A percentile compares a stretch with the other conserved stretches of the same genome.
These are phyloP conservation scores for Agapostemon virescens DNA, from an alignment of 2,888 invertebrate genomes.

Conservation along the genomic window DNA sequence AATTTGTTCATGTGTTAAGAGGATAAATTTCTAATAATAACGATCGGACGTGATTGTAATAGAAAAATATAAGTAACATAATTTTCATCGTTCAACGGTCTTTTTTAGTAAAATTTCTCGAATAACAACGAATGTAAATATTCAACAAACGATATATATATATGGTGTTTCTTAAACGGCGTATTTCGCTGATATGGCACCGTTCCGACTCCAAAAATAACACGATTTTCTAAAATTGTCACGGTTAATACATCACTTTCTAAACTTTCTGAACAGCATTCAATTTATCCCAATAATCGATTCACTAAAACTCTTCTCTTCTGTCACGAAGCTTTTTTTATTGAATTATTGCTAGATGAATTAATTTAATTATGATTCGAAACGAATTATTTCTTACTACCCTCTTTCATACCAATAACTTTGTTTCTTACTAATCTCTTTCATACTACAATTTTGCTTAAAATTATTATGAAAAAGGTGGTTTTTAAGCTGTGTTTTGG, in stretches of 20 bases:
- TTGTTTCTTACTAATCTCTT: neutral
- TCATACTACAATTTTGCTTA: neutral
- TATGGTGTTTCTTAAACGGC: constrained; percentile 36
- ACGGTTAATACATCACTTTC: constrained; percentile 15
- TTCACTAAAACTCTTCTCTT: neutral
- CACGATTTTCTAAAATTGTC: constrained; percentile 39
- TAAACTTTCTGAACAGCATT: neutral
- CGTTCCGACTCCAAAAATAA: constrained; percentile 32
- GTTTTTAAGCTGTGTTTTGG: too few relatives aligned
- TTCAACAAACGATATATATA: constrained; percentile 27
- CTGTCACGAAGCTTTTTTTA: neutral
- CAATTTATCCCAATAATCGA: neutral
- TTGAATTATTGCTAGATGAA: neutral
- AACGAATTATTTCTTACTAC: neutral
- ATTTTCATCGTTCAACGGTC: neutral
- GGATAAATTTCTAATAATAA: too few relatives aligned
- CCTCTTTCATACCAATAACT: too few relatives aligned
- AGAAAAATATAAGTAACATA: neutral
- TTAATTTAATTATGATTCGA: neutral
- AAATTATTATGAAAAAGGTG: neutral
- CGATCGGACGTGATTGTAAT: neutral
- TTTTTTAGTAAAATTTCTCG: neutral
- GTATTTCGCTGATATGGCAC: constrained; percentile 27
- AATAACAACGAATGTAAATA: constrained; percentile 45
- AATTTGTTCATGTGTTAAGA: too few relatives aligned